Base-by-base conservation (phyloP, 2,888 invertebrate species). In the Abscondita cerata region DNA sequence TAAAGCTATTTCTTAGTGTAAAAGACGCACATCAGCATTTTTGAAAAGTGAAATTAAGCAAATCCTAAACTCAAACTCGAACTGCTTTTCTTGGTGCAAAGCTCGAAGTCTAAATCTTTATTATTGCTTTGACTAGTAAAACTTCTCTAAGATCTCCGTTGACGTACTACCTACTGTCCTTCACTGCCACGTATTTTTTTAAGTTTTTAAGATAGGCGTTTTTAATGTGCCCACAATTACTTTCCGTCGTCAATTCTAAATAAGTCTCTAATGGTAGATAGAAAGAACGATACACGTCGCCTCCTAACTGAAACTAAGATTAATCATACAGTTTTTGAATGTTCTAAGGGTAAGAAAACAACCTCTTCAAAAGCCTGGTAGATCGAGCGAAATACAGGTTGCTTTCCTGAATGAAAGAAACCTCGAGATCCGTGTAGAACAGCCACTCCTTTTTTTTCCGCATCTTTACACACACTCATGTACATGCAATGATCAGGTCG, bases 401-500 rank as follows among this genome's bases (percentile, higher is more conserved):
- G 94, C 77, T 92, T 95, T 67, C 90, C 85, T 0, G 87, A 89
- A 78, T 95, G 93, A 80, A 96, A 96, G 52, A 91, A 91, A 2
- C 90, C 87, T 52, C 97, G 84, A 71, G 92, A 95, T 34, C 96
- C 97, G 77, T 98, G 98, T 47, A 97, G 77, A 5, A 97, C 85
- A 65, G 88, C 85, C n/a, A 93, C 89, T 1, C 96, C 97, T 25
- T 84, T 78, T 52, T 82, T 79, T 62, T 90, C 87, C 0, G 91
- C 92, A 50, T 84, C 87, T 48, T 87, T 85, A 79, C 97, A 97
- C 2, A 93, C 90, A 76, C 91, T 93, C 81, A 91, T 92, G 76
- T 97, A 98, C 92, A 95, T 94, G 80, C 98, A 98, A 80, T 97
- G 97, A 81, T 98, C 97, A 1, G 96, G 90, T 50, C 97, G 88